These are phyloP conservation scores for Cololabis saira DNA, from an alignment of 2,113 vertebrate genomes.

Conservation along the genomic window DNA sequence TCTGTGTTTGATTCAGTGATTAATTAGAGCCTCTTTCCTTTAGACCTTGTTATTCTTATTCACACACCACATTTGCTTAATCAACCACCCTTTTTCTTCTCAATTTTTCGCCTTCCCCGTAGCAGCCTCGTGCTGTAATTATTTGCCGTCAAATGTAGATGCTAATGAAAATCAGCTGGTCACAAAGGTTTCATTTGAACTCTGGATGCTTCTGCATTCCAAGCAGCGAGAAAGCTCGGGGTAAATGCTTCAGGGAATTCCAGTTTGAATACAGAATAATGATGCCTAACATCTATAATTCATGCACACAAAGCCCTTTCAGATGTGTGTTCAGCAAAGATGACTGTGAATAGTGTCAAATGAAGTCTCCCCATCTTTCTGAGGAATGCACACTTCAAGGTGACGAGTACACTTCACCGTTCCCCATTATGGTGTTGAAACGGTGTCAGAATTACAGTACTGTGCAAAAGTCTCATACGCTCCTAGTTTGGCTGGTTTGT, in stretches of 20 bases:
- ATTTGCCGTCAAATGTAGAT: conserved; percentile 39
- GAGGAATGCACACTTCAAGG: neutral
- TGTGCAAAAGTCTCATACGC: too few species aligned
- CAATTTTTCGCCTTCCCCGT: conserved; percentile 3
- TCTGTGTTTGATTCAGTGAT: too few species aligned
- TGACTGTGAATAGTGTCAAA: conserved; percentile 49
- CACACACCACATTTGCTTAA: neutral
- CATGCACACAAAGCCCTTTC: conserved; percentile 56
- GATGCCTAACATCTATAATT: conserved; percentile 72
- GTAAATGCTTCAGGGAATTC: conserved; percentile 63
- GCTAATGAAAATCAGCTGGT: conserved; percentile 57
- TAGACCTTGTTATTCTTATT: neutral
- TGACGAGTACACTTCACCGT: too few species aligned
- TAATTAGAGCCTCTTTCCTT: neutral
- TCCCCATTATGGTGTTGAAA: neutral
- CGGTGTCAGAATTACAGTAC: neutral
- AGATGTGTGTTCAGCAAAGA: conserved; percentile 48
- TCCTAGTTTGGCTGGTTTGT: too few species aligned
- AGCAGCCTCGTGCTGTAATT: conserved; percentile 5
- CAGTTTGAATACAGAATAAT: conserved; percentile 70
- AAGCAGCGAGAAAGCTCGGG: conserved; percentile 35
- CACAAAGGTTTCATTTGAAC: conserved; percentile 65
- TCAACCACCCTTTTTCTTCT: neutral
- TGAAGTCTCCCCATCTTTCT: conserved; percentile 11
- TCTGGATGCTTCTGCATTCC: conserved; percentile 41